phyloP scores from a whole-genome alignment of 2,797 vertebrate genomes.

The Enteromius paludinosus region DNA sequence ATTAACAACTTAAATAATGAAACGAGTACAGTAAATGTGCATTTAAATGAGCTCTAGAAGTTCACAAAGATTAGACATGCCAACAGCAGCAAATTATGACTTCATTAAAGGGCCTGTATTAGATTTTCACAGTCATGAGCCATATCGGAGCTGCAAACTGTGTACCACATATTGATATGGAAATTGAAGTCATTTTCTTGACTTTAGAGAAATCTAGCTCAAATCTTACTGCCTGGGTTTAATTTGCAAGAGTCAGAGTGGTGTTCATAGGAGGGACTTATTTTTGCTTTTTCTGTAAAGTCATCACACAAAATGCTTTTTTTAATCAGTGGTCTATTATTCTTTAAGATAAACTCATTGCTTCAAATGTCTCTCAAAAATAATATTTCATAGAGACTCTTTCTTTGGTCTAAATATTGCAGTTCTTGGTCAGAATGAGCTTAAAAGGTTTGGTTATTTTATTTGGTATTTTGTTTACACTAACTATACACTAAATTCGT shows the following conservation, averaged over 20 bases:
- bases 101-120: constrained; percentile 17
- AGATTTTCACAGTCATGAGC: neutral
- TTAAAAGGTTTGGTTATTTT: neutral
- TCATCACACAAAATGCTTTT: neutral
- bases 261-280: too few relatives aligned
- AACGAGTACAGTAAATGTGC: neutral
- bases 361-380: neutral
- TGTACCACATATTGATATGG: neutral
- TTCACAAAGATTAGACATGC: constrained; percentile 19
- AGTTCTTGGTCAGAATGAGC: neutral
- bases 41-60: neutral
- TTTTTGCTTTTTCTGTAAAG: neutral
- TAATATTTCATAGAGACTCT: too few relatives aligned
- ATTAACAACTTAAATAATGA: constrained; percentile 15
- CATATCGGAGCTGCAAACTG: neutral
- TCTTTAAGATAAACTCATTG: neutral
- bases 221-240: constrained; percentile 7
- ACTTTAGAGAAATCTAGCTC: neutral
- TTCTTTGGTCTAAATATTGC: neutral
- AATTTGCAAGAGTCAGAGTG: neutral
- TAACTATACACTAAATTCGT: too few relatives aligned
- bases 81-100: constrained; percentile 37
- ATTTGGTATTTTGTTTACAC: too few relatives aligned
- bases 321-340: neutral
- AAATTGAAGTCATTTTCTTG: neutral